Percentiles rank a stretch among this genome's conserved stretches.
These are phyloP conservation scores for Anolis carolinensis DNA, from an alignment of 2,113 vertebrate genomes.

Conservation along the genomic window DNA sequence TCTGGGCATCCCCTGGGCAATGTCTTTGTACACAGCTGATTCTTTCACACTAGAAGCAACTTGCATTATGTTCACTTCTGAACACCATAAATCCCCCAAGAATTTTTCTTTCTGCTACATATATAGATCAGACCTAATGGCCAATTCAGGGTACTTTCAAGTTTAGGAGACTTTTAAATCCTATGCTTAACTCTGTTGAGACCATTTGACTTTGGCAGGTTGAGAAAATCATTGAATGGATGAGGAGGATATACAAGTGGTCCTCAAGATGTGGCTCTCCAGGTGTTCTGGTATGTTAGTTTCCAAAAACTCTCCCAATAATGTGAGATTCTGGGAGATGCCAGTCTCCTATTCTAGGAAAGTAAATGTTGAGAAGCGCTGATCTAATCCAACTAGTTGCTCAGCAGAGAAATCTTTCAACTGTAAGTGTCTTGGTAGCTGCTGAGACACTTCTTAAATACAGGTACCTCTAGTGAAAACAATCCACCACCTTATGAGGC, in stretches of 20 bases:
- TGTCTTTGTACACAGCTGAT: too few relatives aligned
- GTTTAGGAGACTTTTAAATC: neutral
- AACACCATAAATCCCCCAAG: too few relatives aligned
- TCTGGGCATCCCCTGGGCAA: too few relatives aligned
- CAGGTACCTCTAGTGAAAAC: neutral
- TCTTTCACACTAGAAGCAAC: too few relatives aligned
- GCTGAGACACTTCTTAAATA: neutral
- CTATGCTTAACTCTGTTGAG: too few relatives aligned
- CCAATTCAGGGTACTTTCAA: neutral
- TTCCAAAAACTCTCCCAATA: too few relatives aligned
- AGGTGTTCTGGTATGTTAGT: neutral
- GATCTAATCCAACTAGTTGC: neutral
- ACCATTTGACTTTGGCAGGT: neutral
- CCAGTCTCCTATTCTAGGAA: too few relatives aligned
- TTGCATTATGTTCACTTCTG: too few relatives aligned
- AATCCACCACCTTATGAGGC: neutral
- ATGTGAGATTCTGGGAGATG: neutral
- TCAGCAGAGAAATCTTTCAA: neutral
- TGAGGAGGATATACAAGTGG: neutral
- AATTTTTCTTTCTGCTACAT: neutral
- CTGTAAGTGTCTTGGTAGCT: neutral
- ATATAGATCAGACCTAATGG: neutral
- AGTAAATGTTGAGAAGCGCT: neutral
- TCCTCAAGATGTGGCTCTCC: neutral
- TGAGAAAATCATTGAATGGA: too few relatives aligned